phyloP scores from a whole-genome alignment of 2,113 vertebrate genomes.

The Corythornis madagascariensis region DNA sequence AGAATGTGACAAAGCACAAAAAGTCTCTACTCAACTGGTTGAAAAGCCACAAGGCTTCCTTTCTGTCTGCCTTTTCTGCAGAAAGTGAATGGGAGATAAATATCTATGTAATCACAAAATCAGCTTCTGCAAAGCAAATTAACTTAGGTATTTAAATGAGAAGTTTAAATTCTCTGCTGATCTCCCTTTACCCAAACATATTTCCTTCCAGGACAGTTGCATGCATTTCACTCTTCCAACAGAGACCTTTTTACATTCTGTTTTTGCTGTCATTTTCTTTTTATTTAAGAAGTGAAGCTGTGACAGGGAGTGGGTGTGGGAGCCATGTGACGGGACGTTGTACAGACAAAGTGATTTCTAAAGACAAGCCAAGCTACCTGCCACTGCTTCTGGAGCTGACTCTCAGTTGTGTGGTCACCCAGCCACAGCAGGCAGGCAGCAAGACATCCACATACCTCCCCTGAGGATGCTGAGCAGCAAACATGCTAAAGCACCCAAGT shows the following conservation, averaged over 20 bases:
- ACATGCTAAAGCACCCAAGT: background rate
- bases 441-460: accelerated
- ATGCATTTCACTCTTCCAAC: background rate
- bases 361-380: background rate
- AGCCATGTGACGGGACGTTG: background rate
- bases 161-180: background rate
- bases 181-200: background rate
- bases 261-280: slow-evolving; percentile 15
- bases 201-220: background rate
- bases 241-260: background rate
- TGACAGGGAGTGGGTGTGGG: background rate
- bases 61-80: background rate
- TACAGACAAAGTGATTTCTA: background rate
- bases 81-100: background rate
- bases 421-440: background rate
- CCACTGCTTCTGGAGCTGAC: background rate
- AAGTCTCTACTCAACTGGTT: background rate
- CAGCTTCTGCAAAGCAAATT: background rate
- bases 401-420: background rate
- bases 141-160: background rate
- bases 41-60: background rate
- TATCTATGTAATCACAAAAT: background rate
- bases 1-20: background rate
- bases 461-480: background rate
- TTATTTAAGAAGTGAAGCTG: slow-evolving; percentile 15